These are phyloP conservation scores for Leptinotarsa texana DNA, from an alignment of 1,140 invertebrate genomes.

Conservation along the genomic window DNA sequence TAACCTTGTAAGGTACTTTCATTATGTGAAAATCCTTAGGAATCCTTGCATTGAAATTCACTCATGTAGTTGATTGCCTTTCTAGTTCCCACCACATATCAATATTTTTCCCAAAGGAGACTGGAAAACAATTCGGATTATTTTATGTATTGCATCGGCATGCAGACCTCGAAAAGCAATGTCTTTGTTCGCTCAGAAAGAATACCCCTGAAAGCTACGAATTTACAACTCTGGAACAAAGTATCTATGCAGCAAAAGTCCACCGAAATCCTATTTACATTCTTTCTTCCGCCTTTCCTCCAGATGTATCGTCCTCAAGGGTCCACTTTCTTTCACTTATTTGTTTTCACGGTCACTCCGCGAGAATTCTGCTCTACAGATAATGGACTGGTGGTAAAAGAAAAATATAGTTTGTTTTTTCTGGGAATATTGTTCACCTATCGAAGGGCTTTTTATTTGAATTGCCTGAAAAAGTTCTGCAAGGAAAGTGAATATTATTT, in stretches of 20 bases:
- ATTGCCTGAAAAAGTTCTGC: background rate
- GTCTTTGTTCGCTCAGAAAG: no score
- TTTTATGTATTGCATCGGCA: no score
- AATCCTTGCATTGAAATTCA: no score
- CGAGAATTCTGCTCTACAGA: conserved; percentile 41
- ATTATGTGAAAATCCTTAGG: no score
- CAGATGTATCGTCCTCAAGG: conserved; percentile 42
- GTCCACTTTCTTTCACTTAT: conserved; percentile 47
- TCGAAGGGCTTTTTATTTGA: background rate
- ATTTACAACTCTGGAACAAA: conserved; percentile 33
- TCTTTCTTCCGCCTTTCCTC: conserved; percentile 31
- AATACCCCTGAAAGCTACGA: conserved; percentile 19
- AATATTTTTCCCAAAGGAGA: no score
- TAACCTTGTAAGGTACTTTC: no score
- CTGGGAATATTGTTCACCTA: background rate
- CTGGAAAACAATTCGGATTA: no score
- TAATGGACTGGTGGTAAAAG: conserved; percentile 37
- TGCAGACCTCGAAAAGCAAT: no score
- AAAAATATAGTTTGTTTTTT: conserved; percentile 34
- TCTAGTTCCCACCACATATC: no score
- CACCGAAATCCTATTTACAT: conserved; percentile 43
- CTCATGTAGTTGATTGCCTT: no score
- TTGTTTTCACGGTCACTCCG: conserved; percentile 45
- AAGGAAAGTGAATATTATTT: no score
- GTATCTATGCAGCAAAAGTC: conserved; percentile 30